A percentile compares a stretch with the other conserved stretches of the same genome.
phyloP scores from a whole-genome alignment of 2,113 vertebrate genomes.

The Colinus virginianus region DNA sequence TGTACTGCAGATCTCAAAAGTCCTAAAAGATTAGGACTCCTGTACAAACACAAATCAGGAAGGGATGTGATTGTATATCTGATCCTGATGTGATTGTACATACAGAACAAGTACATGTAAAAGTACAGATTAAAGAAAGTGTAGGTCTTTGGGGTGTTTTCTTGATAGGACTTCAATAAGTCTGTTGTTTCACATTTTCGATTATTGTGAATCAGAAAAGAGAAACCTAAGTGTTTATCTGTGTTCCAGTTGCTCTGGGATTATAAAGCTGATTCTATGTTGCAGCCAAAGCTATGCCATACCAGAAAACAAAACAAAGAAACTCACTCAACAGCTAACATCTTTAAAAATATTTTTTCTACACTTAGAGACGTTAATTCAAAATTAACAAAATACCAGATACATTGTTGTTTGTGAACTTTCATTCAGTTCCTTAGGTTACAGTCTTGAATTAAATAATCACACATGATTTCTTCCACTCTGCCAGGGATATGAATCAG shows the following conservation, averaged over 20 bases:
- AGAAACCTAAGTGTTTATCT: neutral
- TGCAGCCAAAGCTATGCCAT: neutral
- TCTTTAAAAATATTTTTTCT: neutral
- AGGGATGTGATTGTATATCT: neutral
- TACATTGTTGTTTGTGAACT: constrained; percentile 21
- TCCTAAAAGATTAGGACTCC: neutral
- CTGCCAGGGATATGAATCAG: constrained; percentile 41
- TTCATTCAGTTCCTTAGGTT: constrained; percentile 52
- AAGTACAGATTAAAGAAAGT: neutral
- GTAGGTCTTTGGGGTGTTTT: neutral
- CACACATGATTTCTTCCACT: constrained; percentile 31
- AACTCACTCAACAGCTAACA: neutral
- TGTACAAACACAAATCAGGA: neutral
- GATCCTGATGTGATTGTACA: neutral
- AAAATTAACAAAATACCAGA: constrained; percentile 1
- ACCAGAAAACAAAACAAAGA: neutral
- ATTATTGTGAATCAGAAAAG: neutral
- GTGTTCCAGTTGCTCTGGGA: neutral
- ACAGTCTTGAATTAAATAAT: constrained; percentile 41
- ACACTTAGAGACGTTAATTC: neutral
- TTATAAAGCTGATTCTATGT: neutral
- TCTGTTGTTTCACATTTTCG: neutral
- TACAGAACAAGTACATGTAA: neutral
- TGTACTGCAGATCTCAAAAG: neutral
- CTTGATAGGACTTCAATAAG: neutral